Conservation (phyloP, 2,797 vertebrate genomes). For the Falco berigora region DNA sequence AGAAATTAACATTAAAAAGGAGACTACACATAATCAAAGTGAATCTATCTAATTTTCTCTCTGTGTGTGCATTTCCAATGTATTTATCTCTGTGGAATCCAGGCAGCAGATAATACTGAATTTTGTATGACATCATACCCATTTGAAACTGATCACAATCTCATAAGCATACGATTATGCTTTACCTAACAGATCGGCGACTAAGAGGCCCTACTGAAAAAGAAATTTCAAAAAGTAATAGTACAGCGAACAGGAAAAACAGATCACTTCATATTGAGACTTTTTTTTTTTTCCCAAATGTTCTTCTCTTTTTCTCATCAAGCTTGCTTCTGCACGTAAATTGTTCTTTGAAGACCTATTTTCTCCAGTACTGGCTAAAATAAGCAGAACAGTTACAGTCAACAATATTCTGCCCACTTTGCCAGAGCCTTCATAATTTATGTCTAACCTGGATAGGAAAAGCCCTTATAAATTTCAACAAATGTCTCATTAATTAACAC, state of each 20-base stretch:
- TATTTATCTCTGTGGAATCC: constrained; percentile 13
- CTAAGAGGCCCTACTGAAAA: neutral
- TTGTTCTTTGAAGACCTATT: constrained; percentile 53
- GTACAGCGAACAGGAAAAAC: neutral
- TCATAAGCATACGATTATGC: neutral
- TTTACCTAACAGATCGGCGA: neutral
- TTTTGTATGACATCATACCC: constrained; percentile 6
- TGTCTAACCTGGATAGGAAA: constrained; percentile 53
- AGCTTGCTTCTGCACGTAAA: neutral
- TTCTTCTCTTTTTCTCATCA: constrained; percentile 6
- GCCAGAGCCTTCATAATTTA: constrained; percentile 57
- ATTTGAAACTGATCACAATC: constrained; percentile 5
- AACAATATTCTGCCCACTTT: constrained; percentile 48
- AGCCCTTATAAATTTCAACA: constrained; percentile 63
- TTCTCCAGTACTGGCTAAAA: constrained; percentile 38
- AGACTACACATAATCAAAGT: constrained; percentile 25
- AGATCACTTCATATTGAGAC: neutral
- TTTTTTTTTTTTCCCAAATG: neutral
- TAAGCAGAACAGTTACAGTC: constrained; percentile 40
- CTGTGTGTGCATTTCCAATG: neutral
- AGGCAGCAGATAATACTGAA: neutral
- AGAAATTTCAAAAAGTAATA: neutral
- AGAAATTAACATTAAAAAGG: constrained; percentile 48
- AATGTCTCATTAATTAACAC: constrained; percentile 72
- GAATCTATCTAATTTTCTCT: constrained; percentile 13